Conservation (phyloP, 2,797 vertebrate genomes). For the Spea hammondii region DNA sequence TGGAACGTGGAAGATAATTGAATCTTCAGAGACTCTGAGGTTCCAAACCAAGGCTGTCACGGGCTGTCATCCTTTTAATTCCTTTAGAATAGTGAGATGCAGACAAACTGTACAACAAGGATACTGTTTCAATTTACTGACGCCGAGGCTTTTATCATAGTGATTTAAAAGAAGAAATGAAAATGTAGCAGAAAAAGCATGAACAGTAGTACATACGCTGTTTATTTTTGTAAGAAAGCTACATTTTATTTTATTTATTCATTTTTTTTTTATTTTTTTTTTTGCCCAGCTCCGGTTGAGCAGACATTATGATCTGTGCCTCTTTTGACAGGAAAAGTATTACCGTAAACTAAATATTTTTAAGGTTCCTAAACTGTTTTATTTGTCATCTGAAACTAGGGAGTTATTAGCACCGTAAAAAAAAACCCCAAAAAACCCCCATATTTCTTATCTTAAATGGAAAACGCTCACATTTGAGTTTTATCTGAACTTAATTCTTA, state of each 20-base stretch:
- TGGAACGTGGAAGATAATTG: slow-evolving; percentile 41
- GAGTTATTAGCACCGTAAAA: too few species aligned
- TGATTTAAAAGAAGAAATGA: slow-evolving; percentile 21
- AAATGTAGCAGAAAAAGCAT: not conserved
- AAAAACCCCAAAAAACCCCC: too few species aligned
- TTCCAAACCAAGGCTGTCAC: slow-evolving; percentile 30
- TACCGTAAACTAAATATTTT: too few species aligned
- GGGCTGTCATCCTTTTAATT: slow-evolving; percentile 44
- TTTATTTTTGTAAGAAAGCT: not conserved
- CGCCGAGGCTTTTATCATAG: slow-evolving; percentile 20
- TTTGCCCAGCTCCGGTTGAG: not conserved
- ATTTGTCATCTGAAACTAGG: too few species aligned
- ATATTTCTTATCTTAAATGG: too few species aligned
- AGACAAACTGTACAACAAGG: slow-evolving; percentile 14
- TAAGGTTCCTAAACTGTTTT: too few species aligned
- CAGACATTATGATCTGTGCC: not conserved
- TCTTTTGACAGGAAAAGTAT: not conserved
- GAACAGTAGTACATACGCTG: not conserved
- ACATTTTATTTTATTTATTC: not conserved
- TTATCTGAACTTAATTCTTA: too few species aligned
- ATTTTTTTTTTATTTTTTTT: not conserved
- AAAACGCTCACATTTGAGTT: too few species aligned
- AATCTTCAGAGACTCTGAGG: slow-evolving; percentile 47
- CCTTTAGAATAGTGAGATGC: slow-evolving; percentile 13
- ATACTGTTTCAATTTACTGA: slow-evolving; percentile 15